Percentiles rank a stretch among this genome's conserved stretches.
phyloP scores from a whole-genome alignment of 2,888 invertebrate genomes.

The Zhuqinia jingwanae region DNA sequence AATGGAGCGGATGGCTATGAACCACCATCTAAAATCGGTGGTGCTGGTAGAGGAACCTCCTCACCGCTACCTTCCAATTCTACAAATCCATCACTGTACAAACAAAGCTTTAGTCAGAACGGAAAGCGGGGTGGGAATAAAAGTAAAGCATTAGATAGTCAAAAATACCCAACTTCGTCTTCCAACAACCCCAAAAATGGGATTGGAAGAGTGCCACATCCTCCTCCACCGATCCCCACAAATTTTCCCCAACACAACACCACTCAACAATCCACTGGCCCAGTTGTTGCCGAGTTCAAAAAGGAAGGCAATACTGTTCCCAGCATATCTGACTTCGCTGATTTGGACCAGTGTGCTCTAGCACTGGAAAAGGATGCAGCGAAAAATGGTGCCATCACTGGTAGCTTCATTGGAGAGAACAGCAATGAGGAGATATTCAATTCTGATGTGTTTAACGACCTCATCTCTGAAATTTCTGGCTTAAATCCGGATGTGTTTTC shows the following conservation, averaged over 20 bases:
- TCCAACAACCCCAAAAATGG: slow-evolving; percentile 71
- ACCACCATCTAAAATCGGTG: slow-evolving; percentile 79
- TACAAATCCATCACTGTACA: slow-evolving; percentile 69
- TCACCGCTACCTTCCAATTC: slow-evolving; percentile 71
- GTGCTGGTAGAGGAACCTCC: slow-evolving; percentile 78
- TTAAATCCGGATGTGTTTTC: slow-evolving; percentile 90
- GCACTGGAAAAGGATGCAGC: slow-evolving; percentile 91
- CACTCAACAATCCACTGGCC: slow-evolving; percentile 53
- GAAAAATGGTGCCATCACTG: slow-evolving; percentile 86
- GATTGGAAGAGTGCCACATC: slow-evolving; percentile 64
- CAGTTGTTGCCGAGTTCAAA: slow-evolving; percentile 65
- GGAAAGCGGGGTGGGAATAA: slow-evolving; percentile 71
- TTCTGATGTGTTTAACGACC: slow-evolving; percentile 90
- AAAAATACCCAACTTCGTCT: slow-evolving; percentile 65
- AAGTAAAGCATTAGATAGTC: slow-evolving; percentile 68
- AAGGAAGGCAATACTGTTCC: slow-evolving; percentile 60
- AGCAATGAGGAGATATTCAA: slow-evolving; percentile 89
- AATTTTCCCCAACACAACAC: slow-evolving; percentile 64
- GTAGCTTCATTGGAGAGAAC: slow-evolving; percentile 92
- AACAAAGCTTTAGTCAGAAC: slow-evolving; percentile 72
- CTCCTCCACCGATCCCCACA: slow-evolving; percentile 67
- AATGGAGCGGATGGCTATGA: slow-evolving; percentile 81
- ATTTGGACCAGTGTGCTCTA: slow-evolving; percentile 91
- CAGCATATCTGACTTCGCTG: slow-evolving; percentile 86
- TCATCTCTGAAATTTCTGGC: slow-evolving; percentile 93